phyloP scores from a whole-genome alignment of 1,140 invertebrate genomes.

The Gerris buenoi region DNA sequence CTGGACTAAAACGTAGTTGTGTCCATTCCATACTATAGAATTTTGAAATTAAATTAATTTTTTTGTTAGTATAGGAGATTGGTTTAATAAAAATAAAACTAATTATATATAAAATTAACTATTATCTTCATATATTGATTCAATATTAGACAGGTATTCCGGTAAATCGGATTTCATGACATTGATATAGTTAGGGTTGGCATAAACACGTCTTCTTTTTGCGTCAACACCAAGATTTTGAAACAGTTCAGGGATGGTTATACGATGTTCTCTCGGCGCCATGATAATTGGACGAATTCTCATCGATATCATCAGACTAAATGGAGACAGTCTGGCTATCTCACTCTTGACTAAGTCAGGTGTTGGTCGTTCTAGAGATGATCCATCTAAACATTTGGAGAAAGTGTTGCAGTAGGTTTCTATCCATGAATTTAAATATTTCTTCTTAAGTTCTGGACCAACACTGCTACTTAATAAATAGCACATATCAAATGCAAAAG shows the following conservation, averaged over 20 bases:
- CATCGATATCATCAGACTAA: background rate
- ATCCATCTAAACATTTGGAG: background rate
- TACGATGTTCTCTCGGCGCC: background rate
- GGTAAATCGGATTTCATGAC: background rate
- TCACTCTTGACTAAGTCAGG: background rate
- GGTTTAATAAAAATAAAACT: no score
- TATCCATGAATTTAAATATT: background rate
- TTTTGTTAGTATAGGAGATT: no score
- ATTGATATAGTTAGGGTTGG: background rate
- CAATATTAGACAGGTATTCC: background rate
- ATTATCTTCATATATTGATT: no score
- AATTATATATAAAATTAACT: no score
- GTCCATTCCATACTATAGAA: no score
- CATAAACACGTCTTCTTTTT: background rate
- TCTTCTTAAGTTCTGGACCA: background rate
- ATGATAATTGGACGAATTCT: background rate
- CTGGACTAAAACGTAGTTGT: no score
- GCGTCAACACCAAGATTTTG: background rate
- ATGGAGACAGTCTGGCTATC: background rate
- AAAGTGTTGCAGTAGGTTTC: background rate
- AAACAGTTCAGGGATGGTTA: background rate
- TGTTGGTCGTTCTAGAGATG: background rate
- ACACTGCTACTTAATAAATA: conserved; percentile 10
- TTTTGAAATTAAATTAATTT: no score
- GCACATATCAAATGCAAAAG: conserved; percentile 11